These are phyloP conservation scores for Dallia pectoralis DNA, from an alignment of 2,797 vertebrate species.

Conservation along the genomic window DNA sequence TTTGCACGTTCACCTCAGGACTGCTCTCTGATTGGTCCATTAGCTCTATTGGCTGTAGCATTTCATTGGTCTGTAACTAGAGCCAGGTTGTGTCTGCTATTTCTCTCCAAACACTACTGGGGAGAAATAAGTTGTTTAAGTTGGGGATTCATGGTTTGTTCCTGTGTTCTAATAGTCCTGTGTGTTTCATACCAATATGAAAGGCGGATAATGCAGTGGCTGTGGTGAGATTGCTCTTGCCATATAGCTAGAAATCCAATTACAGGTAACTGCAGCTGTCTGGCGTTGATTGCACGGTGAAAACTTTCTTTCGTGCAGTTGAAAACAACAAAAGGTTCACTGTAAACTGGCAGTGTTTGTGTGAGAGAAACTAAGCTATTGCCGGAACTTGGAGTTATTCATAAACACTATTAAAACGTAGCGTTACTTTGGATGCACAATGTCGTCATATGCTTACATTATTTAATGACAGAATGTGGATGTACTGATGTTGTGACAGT, in stretches of 20 bases:
- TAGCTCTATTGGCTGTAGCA: constrained; percentile 60
- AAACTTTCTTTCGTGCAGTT: constrained; percentile 24
- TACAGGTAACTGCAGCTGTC: constrained; percentile 59
- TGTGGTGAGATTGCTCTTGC: constrained; percentile 58
- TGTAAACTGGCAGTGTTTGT: constrained; percentile 5
- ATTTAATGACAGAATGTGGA: background rate
- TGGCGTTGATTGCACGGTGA: constrained; percentile 58
- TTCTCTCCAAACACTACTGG: constrained; percentile 22
- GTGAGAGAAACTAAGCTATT: background rate
- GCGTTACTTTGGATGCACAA: background rate
- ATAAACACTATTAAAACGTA: background rate
- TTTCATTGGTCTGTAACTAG: constrained; percentile 46
- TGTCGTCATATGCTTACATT: background rate
- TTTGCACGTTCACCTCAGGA: constrained; percentile 51
- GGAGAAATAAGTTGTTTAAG: constrained; percentile 45
- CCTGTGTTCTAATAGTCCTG: constrained; percentile 34
- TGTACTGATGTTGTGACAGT: background rate
- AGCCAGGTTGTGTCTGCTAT: constrained; percentile 32
- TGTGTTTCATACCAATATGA: constrained; percentile 52
- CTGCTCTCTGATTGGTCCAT: constrained; percentile 64
- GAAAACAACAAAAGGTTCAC: constrained; percentile 38
- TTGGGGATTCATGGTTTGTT: constrained; percentile 23
- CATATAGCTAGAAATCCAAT: constrained; percentile 65
- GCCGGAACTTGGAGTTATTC: background rate
- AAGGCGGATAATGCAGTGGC: constrained; percentile 66